Percentiles rank a stretch among this genome's conserved stretches.
phyloP scores from a whole-genome alignment of 2,797 vertebrate species.

The Dendrocincla tyrannina region DNA sequence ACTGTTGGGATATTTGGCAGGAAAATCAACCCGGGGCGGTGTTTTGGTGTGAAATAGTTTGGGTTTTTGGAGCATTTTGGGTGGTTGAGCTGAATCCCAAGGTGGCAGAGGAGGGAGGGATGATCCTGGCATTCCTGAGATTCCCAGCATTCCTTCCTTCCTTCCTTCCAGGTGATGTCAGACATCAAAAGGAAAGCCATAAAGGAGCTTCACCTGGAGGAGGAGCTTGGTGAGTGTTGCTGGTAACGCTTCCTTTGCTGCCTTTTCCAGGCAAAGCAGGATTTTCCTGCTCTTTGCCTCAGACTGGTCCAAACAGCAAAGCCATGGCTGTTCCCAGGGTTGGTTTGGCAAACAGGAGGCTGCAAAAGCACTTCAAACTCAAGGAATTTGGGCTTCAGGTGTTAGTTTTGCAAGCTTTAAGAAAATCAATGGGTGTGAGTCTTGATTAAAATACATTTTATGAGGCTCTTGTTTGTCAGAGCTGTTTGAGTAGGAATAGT shows the following conservation, averaged over 20 bases:
- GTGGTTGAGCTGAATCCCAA: not conserved
- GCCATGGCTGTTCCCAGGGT: not conserved
- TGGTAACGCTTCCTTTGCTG: not conserved
- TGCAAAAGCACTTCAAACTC: not conserved
- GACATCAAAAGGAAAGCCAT: constrained; percentile 89
- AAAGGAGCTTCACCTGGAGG: constrained; percentile 80
- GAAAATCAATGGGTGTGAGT: not conserved
- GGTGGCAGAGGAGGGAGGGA: not conserved
- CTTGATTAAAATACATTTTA: not conserved
- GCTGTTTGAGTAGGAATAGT: not conserved
- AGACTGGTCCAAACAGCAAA: not conserved
- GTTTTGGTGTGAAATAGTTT: not conserved
- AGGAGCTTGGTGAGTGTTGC: constrained; percentile 69
- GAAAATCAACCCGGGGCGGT: not conserved
- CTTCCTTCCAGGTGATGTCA: constrained; percentile 80
- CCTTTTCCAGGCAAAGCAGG: not conserved
- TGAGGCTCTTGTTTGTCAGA: not conserved
- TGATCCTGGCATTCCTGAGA: not conserved
- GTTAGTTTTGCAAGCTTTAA: not conserved
- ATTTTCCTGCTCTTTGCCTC: constrained; percentile 3
- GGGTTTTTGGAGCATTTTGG: not conserved
- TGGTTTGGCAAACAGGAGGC: not conserved
- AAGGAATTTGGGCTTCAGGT: no score
- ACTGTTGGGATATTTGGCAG: not conserved
- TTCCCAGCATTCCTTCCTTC: not conserved